Evolutionary conservation across 2,888 invertebrate species (phyloP), one percentile per base, ranked within the genome.

Genomic region (Chloroclysta siterata): DNA sequence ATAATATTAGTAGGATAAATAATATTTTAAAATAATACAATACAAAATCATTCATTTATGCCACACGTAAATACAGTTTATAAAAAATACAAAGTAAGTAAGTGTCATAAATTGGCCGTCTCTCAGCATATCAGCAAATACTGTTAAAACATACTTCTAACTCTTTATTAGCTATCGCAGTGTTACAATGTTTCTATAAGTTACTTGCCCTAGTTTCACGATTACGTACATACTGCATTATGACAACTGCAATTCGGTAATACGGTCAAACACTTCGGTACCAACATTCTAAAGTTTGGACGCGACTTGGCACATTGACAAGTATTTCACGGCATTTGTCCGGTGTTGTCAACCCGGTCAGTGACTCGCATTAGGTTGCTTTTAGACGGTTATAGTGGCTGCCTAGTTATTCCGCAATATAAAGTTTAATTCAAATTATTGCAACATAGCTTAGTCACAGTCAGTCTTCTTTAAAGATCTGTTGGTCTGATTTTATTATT

Each of bases 251-350:
- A 80, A 72, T 79, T 73, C 68, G 68, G 72, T 71, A 82, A 81
- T 66, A 71, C 67, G 83, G 81, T 80, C 81, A 78, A 59, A 65
- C 55, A 58, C 60, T 63, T 65, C 53, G 50, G 29, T 63, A 63
- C 69, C 57, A 67, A 67, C 55, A 66, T 51, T 60, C 60, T 63
- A 46, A 64, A 70, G 69, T 69, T 69, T 66, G 64, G 53, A 62
- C 58, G 63, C 56, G 57, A 79, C 69, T 88, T 90, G 91, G 91
- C 91, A 87, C 79, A 72, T 78, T 88, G 89, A 83, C 91, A 90
- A 89, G 77, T 83, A 89, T 90, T 88, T 80, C 74, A 79, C 83
- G 80, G 79, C 81, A 82, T 84, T 88, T 82, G 82, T 84, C 81
- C 80, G 73, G 72, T 72, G 80, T 80, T 85, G 85, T 89, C 85